These are phyloP conservation scores for Nycteola revayana DNA, from an alignment of 2,888 invertebrate species.

Conservation along the genomic window DNA sequence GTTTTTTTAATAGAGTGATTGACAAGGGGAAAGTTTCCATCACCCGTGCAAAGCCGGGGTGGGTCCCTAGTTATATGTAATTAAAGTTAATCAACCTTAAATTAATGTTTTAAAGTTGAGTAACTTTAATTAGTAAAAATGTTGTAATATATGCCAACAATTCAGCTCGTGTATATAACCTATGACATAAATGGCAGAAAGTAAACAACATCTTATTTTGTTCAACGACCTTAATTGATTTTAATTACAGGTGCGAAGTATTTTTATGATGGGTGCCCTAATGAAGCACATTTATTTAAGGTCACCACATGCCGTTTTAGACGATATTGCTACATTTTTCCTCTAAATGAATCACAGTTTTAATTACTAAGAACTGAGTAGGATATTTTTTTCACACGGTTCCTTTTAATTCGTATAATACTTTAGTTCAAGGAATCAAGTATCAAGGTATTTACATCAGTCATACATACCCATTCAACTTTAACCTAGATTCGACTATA, in stretches of 20 bases:
- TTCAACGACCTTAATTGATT: too few relatives aligned
- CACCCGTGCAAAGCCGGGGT: too few relatives aligned
- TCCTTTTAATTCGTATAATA: constrained; percentile 18
- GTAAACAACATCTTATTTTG: too few relatives aligned
- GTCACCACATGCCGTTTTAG: not conserved
- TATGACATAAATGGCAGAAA: too few relatives aligned
- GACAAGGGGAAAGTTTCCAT: too few relatives aligned
- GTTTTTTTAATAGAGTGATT: too few relatives aligned
- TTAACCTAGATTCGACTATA: constrained; percentile 13
- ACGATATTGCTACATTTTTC: constrained; percentile 27
- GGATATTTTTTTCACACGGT: constrained; percentile 17
- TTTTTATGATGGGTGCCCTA: constrained; percentile 6
- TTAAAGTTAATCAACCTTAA: too few relatives aligned
- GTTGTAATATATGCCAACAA: too few relatives aligned
- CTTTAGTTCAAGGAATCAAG: constrained; percentile 21
- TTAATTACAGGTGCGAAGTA: not conserved
- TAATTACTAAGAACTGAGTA: constrained; percentile 28
- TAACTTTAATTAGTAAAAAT: too few relatives aligned
- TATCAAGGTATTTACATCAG: constrained; percentile 17
- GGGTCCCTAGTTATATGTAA: too few relatives aligned
- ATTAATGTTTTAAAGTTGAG: too few relatives aligned
- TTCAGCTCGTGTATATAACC: too few relatives aligned
- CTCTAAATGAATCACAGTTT: constrained; percentile 24
- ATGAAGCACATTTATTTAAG: constrained; percentile 8
- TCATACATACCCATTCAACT: constrained; percentile 21